phyloP scores from a whole-genome alignment of 2,888 invertebrate species.

The Aethes cnicana region DNA sequence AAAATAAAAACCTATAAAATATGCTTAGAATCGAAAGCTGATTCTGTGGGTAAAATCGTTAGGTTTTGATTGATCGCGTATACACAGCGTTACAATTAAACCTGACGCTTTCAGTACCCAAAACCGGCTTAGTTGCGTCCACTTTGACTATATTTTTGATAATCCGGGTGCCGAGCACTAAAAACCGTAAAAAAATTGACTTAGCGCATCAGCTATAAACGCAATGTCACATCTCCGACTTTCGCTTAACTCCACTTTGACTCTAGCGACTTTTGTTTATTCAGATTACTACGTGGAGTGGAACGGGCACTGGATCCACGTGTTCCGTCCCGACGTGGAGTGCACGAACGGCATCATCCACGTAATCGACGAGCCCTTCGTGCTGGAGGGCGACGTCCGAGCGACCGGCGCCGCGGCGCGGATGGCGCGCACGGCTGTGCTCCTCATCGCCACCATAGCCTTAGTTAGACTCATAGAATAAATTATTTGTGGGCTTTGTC shows the following conservation, averaged over 20 bases:
- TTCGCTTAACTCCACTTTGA: slow-evolving; percentile 6
- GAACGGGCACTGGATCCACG: slow-evolving; percentile 91
- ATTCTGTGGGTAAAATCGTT: no score
- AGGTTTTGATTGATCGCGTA: no score
- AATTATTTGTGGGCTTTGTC: background rate
- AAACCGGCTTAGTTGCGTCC: no score
- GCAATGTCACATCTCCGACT: no score
- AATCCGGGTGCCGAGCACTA: no score
- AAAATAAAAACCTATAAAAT: no score
- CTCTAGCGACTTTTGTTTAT: slow-evolving; percentile 4
- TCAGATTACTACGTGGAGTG: slow-evolving; percentile 92
- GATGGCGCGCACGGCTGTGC: slow-evolving; percentile 40
- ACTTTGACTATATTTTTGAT: no score
- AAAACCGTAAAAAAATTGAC: no score
- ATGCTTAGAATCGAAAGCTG: no score
- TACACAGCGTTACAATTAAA: no score
- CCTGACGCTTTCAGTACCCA: no score
- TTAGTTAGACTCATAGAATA: slow-evolving; percentile 61
- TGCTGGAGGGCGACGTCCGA: slow-evolving; percentile 91
- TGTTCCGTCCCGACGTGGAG: slow-evolving; percentile 95
- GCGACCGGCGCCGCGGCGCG: slow-evolving; percentile 79
- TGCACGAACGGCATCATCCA: slow-evolving; percentile 98
- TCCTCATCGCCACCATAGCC: slow-evolving; percentile 53
- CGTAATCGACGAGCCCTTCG: slow-evolving; percentile 93
- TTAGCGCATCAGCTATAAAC: no score